Base-by-base conservation (phyloP, 2,113 vertebrate species). In the Oncorhynchus mykiss region DNA sequence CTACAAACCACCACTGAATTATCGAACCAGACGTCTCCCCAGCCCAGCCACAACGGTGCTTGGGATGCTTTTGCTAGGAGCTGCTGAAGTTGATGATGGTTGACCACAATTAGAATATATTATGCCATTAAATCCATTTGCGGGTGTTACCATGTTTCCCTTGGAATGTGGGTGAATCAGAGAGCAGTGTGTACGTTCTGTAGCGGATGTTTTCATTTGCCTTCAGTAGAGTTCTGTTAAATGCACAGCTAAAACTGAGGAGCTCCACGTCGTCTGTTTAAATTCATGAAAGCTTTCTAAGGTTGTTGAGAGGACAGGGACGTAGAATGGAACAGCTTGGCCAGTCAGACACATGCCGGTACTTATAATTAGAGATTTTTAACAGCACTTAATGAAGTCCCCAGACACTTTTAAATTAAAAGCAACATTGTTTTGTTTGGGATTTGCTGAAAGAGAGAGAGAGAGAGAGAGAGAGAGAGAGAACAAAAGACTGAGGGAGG, bases 311-410 rank as follows among this genome's bases (percentile, higher is more conserved):
- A 14, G 29, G 25, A 29, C 1, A 6, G 14, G 25, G 25, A 14
- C 31, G 27, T 22, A 67, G 39, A 78, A 82, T 82, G 81, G 76
- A 78, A 78, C 82, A 83, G 66, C 70, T 77, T 60, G 76, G 74
- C 74, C 75, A n/a, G 79, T 70, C 73, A 76, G 78, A 72, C 70
- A 82, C 73, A 72, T 75, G 77, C 66, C 51, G 1, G 45, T 22
- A 78, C 66, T 72, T 81, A 76, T 31, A 85, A 78, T 80, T 77
- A 76, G 70, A 74, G 66, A 13, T 14, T 76, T 68, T 51, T 74
- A 75, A 80, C 77, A 78, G 74, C 62, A 73, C 78, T 57, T 85
- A 83, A 86, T 88, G 81, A 83, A 85, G 68, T 84, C 76, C 78
- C 74, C 22, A 78, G 73, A 49, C 78, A 80, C 77, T 70, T 65